These are phyloP conservation scores for Zosterops lateralis DNA, from an alignment of 2,113 vertebrate species.

Conservation along the genomic window DNA sequence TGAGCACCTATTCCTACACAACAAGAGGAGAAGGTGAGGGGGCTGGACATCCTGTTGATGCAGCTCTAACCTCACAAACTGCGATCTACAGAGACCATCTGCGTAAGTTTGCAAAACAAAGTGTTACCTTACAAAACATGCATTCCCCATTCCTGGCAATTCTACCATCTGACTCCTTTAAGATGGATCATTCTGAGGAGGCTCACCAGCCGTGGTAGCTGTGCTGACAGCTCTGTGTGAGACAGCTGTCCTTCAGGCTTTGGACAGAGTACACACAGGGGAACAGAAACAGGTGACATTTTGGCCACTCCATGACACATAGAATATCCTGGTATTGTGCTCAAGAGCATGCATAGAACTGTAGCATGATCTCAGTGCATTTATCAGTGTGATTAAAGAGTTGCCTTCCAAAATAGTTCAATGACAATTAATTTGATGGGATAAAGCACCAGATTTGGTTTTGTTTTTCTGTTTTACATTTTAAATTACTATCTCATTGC, in stretches of 20 bases:
- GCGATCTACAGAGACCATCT: conserved; percentile 26
- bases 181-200: not conserved
- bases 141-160: not conserved
- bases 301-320: not conserved
- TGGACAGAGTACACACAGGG: not conserved
- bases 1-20: not conserved
- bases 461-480: not conserved
- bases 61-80: not conserved
- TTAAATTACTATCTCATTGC: not conserved
- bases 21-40: not conserved
- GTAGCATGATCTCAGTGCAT: not conserved
- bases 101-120: not conserved
- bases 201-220: not conserved
- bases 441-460: not conserved
- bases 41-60: conserved; percentile 1
- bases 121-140: conserved; percentile 12
- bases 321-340: not conserved
- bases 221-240: not conserved
- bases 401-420: not conserved
- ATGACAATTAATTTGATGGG: not conserved
- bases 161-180: not conserved
- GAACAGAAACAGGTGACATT: not conserved
- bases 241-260: not conserved
- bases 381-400: not conserved
- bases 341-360: not conserved